Conservation (phyloP, 2,888 invertebrate species). For the Anorthoa munda region DNA sequence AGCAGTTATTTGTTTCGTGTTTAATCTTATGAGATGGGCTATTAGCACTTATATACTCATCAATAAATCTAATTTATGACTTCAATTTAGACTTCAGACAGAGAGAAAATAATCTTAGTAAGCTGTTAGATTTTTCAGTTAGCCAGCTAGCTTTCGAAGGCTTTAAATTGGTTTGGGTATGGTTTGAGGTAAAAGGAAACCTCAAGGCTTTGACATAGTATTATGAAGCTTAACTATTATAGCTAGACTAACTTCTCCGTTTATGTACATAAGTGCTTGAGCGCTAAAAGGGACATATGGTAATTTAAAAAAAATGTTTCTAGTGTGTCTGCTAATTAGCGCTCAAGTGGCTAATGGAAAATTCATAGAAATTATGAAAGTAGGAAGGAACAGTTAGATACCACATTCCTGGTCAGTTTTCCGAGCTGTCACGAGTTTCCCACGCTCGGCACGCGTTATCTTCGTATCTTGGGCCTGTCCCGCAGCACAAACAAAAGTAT, state of each 20-base stretch:
- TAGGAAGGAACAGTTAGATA: conserved; percentile 17
- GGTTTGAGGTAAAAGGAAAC: too few relatives aligned
- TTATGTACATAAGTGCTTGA: not conserved
- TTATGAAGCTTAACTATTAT: too few relatives aligned
- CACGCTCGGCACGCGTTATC: conserved; percentile 70
- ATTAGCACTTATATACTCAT: not conserved
- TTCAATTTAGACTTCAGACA: not conserved
- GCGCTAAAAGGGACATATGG: too few relatives aligned
- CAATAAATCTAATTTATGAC: conserved; percentile 1
- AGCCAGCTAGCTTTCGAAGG: too few relatives aligned
- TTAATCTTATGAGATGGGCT: conserved; percentile 14
- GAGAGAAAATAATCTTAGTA: not conserved
- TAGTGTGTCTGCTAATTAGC: too few relatives aligned
- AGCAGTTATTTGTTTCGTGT: conserved; percentile 19
- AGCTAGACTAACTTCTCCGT: not conserved
- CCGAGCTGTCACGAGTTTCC: conserved; percentile 57
- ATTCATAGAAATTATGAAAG: conserved; percentile 15
- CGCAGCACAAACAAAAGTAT: conserved; percentile 72
- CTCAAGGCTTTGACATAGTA: too few relatives aligned
- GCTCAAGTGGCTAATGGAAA: not conserved
- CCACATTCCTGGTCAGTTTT: conserved; percentile 53
- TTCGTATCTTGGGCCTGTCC: conserved; percentile 58
- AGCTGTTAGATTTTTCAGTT: not conserved
- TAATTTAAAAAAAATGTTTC: too few relatives aligned
- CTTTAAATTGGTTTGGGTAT: too few relatives aligned